phyloP scores from a whole-genome alignment of 2,888 invertebrate species.

The Lepeophtheirus nordmannii region DNA sequence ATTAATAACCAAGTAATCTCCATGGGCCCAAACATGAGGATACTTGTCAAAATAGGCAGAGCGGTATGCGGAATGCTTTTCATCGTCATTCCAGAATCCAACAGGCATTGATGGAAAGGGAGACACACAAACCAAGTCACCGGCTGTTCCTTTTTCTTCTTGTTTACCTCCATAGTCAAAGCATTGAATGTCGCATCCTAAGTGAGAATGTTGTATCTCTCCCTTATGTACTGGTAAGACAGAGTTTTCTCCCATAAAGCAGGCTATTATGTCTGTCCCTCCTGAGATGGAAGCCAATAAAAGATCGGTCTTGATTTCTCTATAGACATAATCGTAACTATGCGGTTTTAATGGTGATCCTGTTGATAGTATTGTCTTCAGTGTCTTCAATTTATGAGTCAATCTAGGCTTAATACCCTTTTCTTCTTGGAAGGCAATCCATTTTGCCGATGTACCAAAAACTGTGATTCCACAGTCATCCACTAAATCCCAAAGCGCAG shows the following conservation, averaged over 20 bases:
- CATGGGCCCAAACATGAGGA: constrained; percentile 42
- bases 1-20: constrained; percentile 40
- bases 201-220: constrained; percentile 40
- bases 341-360: constrained; percentile 41
- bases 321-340: constrained; percentile 41
- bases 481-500: constrained; percentile 39
- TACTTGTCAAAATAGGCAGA: constrained; percentile 39
- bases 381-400: constrained; percentile 36
- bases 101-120: constrained; percentile 45
- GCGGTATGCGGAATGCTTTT: constrained; percentile 35
- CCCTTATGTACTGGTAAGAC: constrained; percentile 40
- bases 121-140: constrained; percentile 41
- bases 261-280: constrained; percentile 44
- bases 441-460: constrained; percentile 42
- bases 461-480: constrained; percentile 38
- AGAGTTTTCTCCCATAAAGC: constrained; percentile 42
- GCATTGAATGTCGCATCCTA: constrained; percentile 37
- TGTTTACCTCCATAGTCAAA: constrained; percentile 31
- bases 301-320: constrained; percentile 38
- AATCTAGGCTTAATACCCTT: constrained; percentile 35
- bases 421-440: constrained; percentile 39
- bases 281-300: constrained; percentile 40
- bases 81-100: constrained; percentile 39
- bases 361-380: constrained; percentile 40
- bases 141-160: constrained; percentile 36